Base-by-base conservation (phyloP, 2,888 invertebrate species). In the Cheilosia urbana region DNA sequence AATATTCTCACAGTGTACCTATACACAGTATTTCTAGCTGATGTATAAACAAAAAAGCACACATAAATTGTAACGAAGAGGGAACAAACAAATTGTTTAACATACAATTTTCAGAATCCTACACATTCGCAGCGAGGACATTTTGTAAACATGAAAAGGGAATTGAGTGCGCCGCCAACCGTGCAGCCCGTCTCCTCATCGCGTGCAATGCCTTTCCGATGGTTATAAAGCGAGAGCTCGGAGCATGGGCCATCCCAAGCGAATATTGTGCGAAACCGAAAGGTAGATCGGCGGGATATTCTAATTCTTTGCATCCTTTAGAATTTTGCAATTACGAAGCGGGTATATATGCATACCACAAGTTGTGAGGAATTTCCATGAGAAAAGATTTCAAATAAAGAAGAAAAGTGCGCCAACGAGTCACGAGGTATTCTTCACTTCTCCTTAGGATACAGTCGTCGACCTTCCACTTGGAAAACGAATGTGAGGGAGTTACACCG, bases 101-200 rank as follows among this genome's bases (percentile, higher is more conserved):
- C 51, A 24, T 13, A 24, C 11, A 21, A 24, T 51, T 51, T 51
- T 27, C 17, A 15, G 21, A 51, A 51, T 24, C 24, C 7, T 51
- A 1, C 11, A 51, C 51, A 51, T 27, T 24, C 24, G 24, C 45
- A 34, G 45, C 0, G 30, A 68, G 55, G 47, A 27, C 55, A 77
- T 62, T 77, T 77, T 77, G 62, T 77, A 77, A 77, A 77, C 77
- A 77, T 77, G 77, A 77, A 60, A 68, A 68, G 77, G 77, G 77
- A 77, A 77, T 77, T 77, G 53, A 69, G 34, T 19, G 58, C 30
- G 9, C 49, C 27, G 11, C 34, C 17, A 62, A 62, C 53, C 68
- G 45, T 55, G 27, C 53, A 62, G 62, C 51, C 53, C 21, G 30
- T 45, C 60, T 47, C 57, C 60, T 37, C 57, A 30, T 53, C 42